Percentiles rank a stretch among this genome's conserved stretches.
Evolutionary conservation across 1,140 invertebrate genomes (phyloP).

Genomic region (Babylonia areolata): DNA sequence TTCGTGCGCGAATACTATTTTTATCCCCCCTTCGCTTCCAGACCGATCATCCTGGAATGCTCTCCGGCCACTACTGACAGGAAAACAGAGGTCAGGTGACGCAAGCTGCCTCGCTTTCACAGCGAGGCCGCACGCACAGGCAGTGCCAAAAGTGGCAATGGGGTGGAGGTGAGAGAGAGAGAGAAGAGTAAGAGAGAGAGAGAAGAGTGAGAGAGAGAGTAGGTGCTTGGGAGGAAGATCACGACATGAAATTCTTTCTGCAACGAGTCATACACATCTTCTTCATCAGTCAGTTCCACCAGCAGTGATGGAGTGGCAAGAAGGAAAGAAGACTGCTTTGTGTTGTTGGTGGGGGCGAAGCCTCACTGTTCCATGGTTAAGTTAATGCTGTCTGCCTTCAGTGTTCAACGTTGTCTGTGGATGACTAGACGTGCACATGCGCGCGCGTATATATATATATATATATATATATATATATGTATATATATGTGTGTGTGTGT

Average conservation of each 20-base stretch:
- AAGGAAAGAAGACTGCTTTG: too few species aligned
- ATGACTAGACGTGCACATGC: background rate
- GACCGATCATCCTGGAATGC: constrained; percentile 23
- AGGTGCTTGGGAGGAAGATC: background rate
- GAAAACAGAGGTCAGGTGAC: constrained; percentile 8
- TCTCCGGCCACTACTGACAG: background rate
- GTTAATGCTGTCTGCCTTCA: background rate
- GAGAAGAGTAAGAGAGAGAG: background rate
- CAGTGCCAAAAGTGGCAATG: constrained; percentile 31
- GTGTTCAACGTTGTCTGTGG: background rate
- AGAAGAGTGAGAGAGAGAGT: background rate
- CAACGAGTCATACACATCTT: background rate
- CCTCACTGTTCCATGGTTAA: too few species aligned
- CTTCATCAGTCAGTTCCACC: background rate
- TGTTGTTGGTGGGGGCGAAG: too few species aligned
- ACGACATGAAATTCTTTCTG: constrained; percentile 6
- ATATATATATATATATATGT: background rate
- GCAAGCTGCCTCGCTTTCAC: constrained; percentile 2
- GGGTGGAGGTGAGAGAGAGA: background rate
- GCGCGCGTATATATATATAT: background rate
- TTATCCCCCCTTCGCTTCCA: constrained; percentile 14
- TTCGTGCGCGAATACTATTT: constrained; percentile 17
- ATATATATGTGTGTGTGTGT: too few species aligned
- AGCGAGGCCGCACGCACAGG: background rate
- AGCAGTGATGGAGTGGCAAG: background rate